Base-by-base conservation (phyloP, 2,113 vertebrate species). In the Apistogramma diplotaenia region DNA sequence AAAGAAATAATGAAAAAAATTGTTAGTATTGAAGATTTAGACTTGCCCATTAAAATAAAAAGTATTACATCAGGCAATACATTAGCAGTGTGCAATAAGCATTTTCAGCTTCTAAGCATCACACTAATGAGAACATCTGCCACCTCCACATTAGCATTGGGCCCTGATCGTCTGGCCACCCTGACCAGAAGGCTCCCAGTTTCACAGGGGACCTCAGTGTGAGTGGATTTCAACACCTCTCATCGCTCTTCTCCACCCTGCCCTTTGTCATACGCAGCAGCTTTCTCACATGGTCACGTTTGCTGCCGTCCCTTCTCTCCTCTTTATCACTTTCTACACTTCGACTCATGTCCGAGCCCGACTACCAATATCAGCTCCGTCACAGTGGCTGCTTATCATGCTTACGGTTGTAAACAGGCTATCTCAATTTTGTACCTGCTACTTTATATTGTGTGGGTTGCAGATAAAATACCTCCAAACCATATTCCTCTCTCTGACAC, bases 121-220 rank as follows among this genome's bases (percentile, higher is more conserved):
- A 65, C 35, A 74, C 79, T 87, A 86, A 91, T 89, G 78, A 88
- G 86, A 93, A 89, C 90, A 94, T 93, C 93, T 93, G 92, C 78
- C 82, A 54, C 82, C 81, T 85, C 70, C 82, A 83, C 90, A 91
- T 91, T 89, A 87, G 86, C 87, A 82, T 85, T 76, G 75, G 61
- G 74, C 75, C 72, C 54, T 79, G 81, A 89, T 82, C 23, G 79
- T 78, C 81, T 75, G 76, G 83, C 59, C 85, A 82, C 77, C 76
- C 73, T 15, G 60, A 90, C 80, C 91, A 93, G 90, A 90, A 87
- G 92, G 88, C 46, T 60, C 72, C 73, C 35, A 15, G 35, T 78
- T 81, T 80, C 90, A 70, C 78, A 9, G 71, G 87, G 87, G 88
- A 81, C 76, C 49, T 72, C 16, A 25, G 33, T 8, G 79, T 73